Base-by-base conservation (phyloP, 2,797 vertebrate genomes). In the Sebastes goodei region DNA sequence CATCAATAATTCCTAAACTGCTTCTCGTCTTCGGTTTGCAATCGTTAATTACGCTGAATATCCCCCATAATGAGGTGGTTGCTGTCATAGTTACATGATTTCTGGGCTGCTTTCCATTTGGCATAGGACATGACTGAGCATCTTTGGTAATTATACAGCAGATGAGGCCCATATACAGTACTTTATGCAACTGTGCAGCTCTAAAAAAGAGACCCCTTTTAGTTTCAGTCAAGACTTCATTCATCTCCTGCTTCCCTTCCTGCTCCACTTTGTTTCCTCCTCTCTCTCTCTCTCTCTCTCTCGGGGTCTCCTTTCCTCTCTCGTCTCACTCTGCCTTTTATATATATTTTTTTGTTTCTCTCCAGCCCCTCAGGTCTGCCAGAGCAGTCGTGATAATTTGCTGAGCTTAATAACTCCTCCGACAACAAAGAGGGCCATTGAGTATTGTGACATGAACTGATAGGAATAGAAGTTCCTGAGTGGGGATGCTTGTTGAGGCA, bases 381-480 rank as follows among this genome's bases (percentile, higher is more conserved):
- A 49, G 80, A 75, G 59, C 68, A 49, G 66, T 84, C 80, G 32
- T 86, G 81, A 87, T 90, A 73, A 92, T 94, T 91, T 89, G 83
- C 80, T 86, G 84, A 84, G 76, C 72, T 80, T 91, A 84, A 89
- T 88, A 93, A 92, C 84, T 85, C 71, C 73, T 77, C 71, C 2
- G 60, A 85, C 76, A 75, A 94, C 91, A 95, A 94, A 94, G 92
- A 81, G 55, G 49, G 42, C 62, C 86, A 84, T 92, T 95, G 93
- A 95, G 84, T 81, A 86, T 85, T 91, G 92, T 90, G 89, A 91
- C 90, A 90, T 85, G 81, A 93, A 92, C 84, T 92, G 78, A 93
- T 90, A 77, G 88, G 78, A 92, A 89, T 84, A 84, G 82, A 86
- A 83, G 82, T 80, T 91, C 83, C 82, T 85, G 75, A 82, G 79